Evolutionary conservation across 2,797 vertebrate genomes (phyloP).

Genomic region (Margarornis squamiger): DNA sequence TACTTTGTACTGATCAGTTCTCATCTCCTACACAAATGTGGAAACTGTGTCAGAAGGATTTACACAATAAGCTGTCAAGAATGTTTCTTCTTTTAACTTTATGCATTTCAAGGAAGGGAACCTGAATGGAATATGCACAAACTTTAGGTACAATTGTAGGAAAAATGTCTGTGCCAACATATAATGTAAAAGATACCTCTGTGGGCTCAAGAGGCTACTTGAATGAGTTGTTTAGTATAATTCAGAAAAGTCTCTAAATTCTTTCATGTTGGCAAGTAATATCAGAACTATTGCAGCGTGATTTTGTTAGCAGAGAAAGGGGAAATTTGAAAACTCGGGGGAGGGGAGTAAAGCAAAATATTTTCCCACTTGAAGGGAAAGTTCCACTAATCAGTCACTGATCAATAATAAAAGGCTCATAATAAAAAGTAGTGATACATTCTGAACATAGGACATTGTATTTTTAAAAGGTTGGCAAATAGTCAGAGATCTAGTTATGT

Average conservation of each 20-base stretch:
- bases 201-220: neutral
- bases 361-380: neutral
- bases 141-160: slow-evolving; percentile 11
- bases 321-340: neutral
- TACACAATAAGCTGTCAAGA: slow-evolving; percentile 40
- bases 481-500: neutral
- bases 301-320: neutral
- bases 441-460: neutral
- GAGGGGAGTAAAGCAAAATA: neutral
- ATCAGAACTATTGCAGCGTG: neutral
- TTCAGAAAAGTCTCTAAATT: slow-evolving; percentile 21
- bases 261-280: slow-evolving; percentile 20
- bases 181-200: neutral
- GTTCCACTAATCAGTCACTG: neutral
- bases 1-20: slow-evolving; percentile 71
- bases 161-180: neutral
- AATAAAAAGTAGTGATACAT: neutral
- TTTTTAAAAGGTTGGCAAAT: neutral
- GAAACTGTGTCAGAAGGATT: slow-evolving; percentile 60
- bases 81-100: slow-evolving; percentile 56
- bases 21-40: slow-evolving; percentile 54
- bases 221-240: neutral
- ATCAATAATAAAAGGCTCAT: neutral
- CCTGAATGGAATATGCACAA: slow-evolving; percentile 17
- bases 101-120: slow-evolving; percentile 30